These are phyloP conservation scores for Loriculus beryllinus DNA, from an alignment of 2,797 vertebrate genomes.

Conservation along the genomic window DNA sequence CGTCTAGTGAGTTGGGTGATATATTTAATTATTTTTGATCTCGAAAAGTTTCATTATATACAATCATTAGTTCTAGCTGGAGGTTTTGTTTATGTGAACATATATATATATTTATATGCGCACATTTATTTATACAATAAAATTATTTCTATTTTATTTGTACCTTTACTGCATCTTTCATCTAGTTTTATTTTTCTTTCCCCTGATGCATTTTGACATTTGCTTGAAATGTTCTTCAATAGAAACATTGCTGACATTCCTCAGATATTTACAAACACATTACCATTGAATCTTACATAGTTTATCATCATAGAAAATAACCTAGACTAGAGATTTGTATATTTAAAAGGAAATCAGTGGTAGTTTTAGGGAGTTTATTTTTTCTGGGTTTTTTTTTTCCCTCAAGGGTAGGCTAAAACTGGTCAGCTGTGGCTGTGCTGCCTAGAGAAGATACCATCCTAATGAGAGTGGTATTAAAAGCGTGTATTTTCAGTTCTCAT, in stretches of 20 bases:
- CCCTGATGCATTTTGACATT: neutral
- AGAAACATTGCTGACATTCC: neutral
- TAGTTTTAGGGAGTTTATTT: fast-evolving
- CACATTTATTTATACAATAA: neutral
- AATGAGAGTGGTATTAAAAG: neutral
- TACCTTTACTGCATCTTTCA: neutral
- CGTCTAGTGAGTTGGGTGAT: neutral
- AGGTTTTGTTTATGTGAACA: neutral
- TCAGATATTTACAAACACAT: neutral
- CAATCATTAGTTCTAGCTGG: neutral
- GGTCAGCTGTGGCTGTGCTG: neutral
- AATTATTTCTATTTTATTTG: neutral
- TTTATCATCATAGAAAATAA: neutral
- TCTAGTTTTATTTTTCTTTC: neutral
- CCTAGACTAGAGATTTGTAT: neutral
- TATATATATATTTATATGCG: neutral
- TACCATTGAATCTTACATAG: neutral
- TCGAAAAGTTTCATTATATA: neutral
- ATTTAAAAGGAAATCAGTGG: neutral
- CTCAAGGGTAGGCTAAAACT: neutral
- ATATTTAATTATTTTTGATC: neutral
- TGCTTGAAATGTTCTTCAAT: neutral
- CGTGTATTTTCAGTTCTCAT: neutral
- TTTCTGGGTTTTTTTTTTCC: neutral
- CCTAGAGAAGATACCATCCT: neutral